Base-by-base conservation (phyloP, 2,888 invertebrate genomes). In the Drosophila birchii region DNA sequence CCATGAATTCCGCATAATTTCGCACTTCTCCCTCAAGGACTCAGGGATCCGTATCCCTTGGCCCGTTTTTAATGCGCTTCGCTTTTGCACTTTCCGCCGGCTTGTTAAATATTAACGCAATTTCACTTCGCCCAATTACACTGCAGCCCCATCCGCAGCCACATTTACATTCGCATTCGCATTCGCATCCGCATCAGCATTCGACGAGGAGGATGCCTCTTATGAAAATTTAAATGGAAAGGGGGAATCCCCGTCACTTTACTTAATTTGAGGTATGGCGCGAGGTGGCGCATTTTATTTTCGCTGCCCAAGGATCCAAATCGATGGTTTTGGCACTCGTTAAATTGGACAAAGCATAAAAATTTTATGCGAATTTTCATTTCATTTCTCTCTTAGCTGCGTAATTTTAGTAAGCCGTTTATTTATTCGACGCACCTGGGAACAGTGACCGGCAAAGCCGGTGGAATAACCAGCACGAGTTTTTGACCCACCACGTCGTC, bases 21-120 rank as follows among this genome's bases (percentile, higher is more conserved):
- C 44, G 38, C 49, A 44, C 49, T 73, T 73, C n/a, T 44, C 55
- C 45, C 43, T 60, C 64, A 72, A 73, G 75, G 63, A 47, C 39
- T 26, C 39, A 3, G 38, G 43, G 7, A 58, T 41, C 38, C 59
- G 70, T 49, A 53, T 72, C 56, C 58, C 54, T 51, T 56, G 18
- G 47, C 45, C 49, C 47, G n/a, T 20, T 61, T 55, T 74, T 63
- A 69, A 72, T 71, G 62, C 56, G 51, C 74, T 80, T 74, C 85
- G 64, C 70, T 70, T 77, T 76, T 78, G 74, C 81, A 83, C 73
- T 83, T 78, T 77, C 63, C 63, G 72, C 70, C 72, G 72, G 59
- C 86, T 86, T 78, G 76, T 86, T 88, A 86, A 86, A 86, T 86
- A 86, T 86, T 89, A 89, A 86, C 83, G 86, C 83, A 89, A 89